Evolutionary conservation across 2,888 invertebrate genomes (phyloP).

Genomic region (Sminthurinus aureus): DNA sequence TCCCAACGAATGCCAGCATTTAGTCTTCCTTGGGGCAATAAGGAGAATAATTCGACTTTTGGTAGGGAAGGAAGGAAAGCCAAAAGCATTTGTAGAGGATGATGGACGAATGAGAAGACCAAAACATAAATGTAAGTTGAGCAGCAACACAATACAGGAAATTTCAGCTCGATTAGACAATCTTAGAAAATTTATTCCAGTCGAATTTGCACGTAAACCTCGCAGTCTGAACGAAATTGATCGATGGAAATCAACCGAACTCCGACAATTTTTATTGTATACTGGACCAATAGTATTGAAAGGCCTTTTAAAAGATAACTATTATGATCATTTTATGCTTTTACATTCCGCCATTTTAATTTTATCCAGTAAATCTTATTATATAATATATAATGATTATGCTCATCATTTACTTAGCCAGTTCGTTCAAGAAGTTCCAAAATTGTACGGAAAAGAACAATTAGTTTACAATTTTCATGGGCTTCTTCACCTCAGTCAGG

Average conservation of each 20-base stretch:
- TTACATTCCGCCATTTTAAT: neutral
- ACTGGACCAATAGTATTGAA: neutral
- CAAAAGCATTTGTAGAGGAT: no score
- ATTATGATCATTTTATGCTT: conserved; percentile 9
- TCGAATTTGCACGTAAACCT: conserved; percentile 10
- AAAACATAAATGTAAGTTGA: no score
- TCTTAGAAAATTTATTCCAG: neutral
- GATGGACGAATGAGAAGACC: no score
- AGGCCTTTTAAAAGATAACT: neutral
- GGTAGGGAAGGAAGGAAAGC: no score
- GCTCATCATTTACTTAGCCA: neutral
- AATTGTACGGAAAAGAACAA: neutral
- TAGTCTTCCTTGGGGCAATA: conserved; percentile 57
- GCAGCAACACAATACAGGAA: no score
- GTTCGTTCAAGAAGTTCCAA: neutral
- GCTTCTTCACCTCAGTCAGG: neutral
- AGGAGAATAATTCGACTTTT: conserved; percentile 2
- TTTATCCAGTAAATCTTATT: no score
- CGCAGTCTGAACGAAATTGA: neutral
- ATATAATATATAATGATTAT: no score
- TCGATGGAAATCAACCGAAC: conserved; percentile 26
- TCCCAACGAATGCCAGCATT: conserved; percentile 42
- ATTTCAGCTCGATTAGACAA: no score
- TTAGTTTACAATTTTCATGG: neutral
- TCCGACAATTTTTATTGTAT: conserved; percentile 32